These are phyloP conservation scores for Melanaphis sacchari DNA, from an alignment of 1,140 invertebrate genomes.

Conservation along the genomic window DNA sequence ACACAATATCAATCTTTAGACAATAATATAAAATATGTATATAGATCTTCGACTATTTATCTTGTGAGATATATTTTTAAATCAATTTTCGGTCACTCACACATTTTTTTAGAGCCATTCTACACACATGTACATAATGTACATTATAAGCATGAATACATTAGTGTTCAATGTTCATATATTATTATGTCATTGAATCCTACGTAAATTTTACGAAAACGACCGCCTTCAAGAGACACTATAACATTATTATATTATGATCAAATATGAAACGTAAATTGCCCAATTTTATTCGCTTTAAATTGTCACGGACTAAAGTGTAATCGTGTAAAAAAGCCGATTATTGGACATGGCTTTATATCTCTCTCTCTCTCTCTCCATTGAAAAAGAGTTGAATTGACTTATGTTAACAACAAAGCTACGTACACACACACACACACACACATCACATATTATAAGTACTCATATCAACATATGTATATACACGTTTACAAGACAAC, in stretches of 20 bases:
- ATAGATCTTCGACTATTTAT: not conserved
- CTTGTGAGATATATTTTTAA: not conserved
- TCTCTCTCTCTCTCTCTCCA: not conserved
- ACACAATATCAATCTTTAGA: not conserved
- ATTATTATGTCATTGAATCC: not conserved
- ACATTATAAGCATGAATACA: not conserved
- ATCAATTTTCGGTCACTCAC: not conserved
- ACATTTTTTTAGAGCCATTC: not conserved
- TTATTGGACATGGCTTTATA: not conserved
- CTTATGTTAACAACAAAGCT: slow-evolving; percentile 13
- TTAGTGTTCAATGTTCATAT: not conserved
- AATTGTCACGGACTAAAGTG: not conserved
- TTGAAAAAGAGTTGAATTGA: not conserved
- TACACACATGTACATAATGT: not conserved
- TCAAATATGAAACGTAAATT: not conserved
- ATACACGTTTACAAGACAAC: not conserved
- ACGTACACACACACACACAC: not conserved
- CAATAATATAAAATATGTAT: not conserved
- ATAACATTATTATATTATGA: not conserved
- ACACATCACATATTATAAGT: not conserved
- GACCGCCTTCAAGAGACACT: not conserved
- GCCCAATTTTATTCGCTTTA: not conserved
- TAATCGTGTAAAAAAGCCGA: not conserved
- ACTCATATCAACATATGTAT: not conserved
- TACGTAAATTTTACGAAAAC: slow-evolving; percentile 23